phyloP scores from a whole-genome alignment of 2,888 invertebrate genomes.

The Apamea epomidion region DNA sequence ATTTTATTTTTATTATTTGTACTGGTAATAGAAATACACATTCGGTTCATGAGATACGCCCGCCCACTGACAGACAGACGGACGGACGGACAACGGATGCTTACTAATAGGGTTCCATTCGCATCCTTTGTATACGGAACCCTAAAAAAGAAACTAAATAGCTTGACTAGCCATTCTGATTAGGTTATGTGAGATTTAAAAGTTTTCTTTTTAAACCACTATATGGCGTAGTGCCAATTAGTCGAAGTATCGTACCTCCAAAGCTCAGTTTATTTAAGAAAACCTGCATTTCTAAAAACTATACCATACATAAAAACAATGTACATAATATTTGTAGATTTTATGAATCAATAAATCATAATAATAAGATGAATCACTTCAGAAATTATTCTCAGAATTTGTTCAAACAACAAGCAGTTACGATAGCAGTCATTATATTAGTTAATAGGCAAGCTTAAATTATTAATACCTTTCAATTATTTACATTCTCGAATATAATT shows the following conservation, averaged over 20 bases:
- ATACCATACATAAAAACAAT: neutral
- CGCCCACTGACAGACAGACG: no score
- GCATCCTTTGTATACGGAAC: neutral
- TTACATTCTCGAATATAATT: constrained; percentile 61
- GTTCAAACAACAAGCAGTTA: constrained; percentile 6
- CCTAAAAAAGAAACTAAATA: neutral
- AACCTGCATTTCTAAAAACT: neutral
- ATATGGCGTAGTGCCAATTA: neutral
- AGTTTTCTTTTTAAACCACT: neutral
- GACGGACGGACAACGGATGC: no score
- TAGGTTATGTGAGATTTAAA: neutral
- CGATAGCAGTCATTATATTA: constrained; percentile 27
- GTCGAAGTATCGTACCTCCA: neutral
- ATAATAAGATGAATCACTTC: neutral
- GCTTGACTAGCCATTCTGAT: neutral
- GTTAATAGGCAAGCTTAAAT: constrained; percentile 47
- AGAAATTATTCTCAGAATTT: constrained; percentile 14
- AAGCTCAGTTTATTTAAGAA: neutral
- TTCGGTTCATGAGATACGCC: no score
- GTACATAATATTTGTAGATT: neutral
- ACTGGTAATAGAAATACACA: no score
- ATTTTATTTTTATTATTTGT: no score
- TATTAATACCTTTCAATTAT: constrained; percentile 56
- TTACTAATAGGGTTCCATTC: no score
- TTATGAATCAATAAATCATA: constrained; percentile 14